Evolutionary conservation across 2,113 vertebrate species (phyloP).

Genomic region (Morone saxatilis): DNA sequence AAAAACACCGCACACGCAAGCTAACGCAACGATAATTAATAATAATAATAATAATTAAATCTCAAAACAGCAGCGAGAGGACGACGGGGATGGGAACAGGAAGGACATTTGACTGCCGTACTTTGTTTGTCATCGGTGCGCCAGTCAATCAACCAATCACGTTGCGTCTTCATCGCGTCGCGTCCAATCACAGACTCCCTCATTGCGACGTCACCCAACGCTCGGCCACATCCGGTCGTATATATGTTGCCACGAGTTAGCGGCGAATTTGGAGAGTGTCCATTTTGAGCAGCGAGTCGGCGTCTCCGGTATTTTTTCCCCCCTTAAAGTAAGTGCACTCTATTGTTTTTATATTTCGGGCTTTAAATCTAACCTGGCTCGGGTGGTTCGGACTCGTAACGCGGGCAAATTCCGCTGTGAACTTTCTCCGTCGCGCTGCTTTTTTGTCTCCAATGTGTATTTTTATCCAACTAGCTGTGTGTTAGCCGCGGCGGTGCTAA

Average conservation of each 20-base stretch:
- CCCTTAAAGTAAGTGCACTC: constrained; percentile 63
- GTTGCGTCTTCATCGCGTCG: background rate
- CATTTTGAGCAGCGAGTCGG: constrained; percentile 77
- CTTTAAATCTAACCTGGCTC: too few species aligned
- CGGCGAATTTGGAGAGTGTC: constrained; percentile 83
- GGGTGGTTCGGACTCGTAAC: too few species aligned
- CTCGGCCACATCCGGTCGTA: constrained; percentile 77
- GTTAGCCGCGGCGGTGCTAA: constrained; percentile 49
- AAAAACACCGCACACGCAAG: background rate
- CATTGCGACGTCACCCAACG: background rate
- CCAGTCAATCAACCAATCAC: constrained; percentile 28
- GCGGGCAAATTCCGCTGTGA: fast-evolving
- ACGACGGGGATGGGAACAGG: constrained; percentile 8
- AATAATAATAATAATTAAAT: too few species aligned
- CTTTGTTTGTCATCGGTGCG: constrained; percentile 17
- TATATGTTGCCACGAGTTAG: constrained; percentile 83
- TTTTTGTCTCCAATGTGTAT: background rate
- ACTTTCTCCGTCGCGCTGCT: fast-evolving
- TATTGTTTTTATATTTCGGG: background rate
- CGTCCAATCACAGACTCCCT: constrained; percentile 47
- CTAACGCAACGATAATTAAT: background rate
- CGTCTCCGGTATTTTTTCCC: constrained; percentile 53
- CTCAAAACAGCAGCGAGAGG: background rate
- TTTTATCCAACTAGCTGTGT: background rate
- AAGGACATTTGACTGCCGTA: constrained; percentile 4